Conservation (phyloP, 2,888 invertebrate genomes). For the Metopia argyrocephala region DNA sequence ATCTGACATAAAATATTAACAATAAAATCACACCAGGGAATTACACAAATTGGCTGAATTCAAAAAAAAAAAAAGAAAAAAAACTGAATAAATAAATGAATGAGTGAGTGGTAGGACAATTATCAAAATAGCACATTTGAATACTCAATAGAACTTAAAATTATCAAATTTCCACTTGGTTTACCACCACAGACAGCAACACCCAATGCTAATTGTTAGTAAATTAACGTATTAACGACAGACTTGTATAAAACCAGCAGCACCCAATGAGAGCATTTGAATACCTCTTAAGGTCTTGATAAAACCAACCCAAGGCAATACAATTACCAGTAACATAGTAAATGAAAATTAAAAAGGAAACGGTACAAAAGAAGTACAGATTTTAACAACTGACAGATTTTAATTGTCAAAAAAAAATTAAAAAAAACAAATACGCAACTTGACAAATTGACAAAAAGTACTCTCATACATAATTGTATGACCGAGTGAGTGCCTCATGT, state of each 20-base stretch:
- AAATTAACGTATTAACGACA: slow-evolving; percentile 62
- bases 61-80: too few relatives aligned
- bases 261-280: slow-evolving; percentile 24
- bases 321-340: slow-evolving; percentile 24
- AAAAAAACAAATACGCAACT: slow-evolving; percentile 9
- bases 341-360: slow-evolving; percentile 5
- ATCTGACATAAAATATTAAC: slow-evolving; percentile 59
- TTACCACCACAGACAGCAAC: slow-evolving; percentile 61
- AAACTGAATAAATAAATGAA: not conserved
- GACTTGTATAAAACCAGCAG: slow-evolving; percentile 25
- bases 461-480: too few relatives aligned
- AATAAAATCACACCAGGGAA: slow-evolving; percentile 62
- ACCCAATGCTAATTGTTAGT: slow-evolving; percentile 64
- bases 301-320: not conserved
- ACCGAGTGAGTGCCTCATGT: slow-evolving; percentile 24
- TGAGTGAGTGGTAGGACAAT: slow-evolving; percentile 1
- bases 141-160: slow-evolving; percentile 35
- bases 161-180: slow-evolving; percentile 57
- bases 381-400: slow-evolving; percentile 62
- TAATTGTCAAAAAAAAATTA: slow-evolving; percentile 51
- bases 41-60: too few relatives aligned
- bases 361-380: slow-evolving; percentile 24
- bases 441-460: slow-evolving; percentile 55
- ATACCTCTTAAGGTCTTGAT: too few relatives aligned
- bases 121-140: slow-evolving; percentile 25